Base-by-base conservation (phyloP, 37 sponge, comb jelly and placozoan species). In the Cliona cf. orientalis region DNA sequence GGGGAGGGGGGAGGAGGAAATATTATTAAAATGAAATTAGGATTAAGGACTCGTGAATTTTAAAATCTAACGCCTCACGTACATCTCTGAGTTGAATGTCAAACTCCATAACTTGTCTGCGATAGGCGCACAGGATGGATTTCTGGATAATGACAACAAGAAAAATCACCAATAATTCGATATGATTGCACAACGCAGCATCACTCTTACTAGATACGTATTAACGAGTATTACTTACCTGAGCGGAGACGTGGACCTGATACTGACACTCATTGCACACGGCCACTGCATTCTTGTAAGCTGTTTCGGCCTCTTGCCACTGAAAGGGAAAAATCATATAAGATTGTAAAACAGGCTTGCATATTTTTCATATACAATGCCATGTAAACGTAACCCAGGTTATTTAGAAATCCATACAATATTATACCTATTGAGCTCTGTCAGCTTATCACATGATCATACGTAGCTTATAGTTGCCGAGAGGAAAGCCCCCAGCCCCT, bases 71-170 rank as follows among this genome's bases (percentile, higher is more conserved):
- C 37, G 31, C 29, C 5, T 42, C 19, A 75, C 83, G 78, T 65
- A 89, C 89, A 23, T 73, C 36, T 49, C 44, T 69, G 28, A 89
- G 43, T 36, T 64, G 42, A 3, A 46, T 46, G 55, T 89, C 90
- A 29, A 65, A 58, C 9, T 82, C 90, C 37, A 89, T 72, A 0
- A 79, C 68, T 43, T 84, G 71, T 69, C 90, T 66, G n/a, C 90
- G 39, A 19, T 76, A 83, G 17, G 84, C 84, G 84, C 90, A 89
- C 21, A 89, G 75, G 28, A 89, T 89, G 37, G 90, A 89, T 80
- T 80, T 74, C 88, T 87, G 46, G 21, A 19, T 28, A 68, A 1
- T 5, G 31, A n/a, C 9, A 28, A 45, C 56, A 67, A 38, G 41
- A 38, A 31, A 36, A 36, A 37, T 7, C 38, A 67, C 22, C 36